Base-by-base conservation (phyloP, 2,888 invertebrate species). In the Rambutsinella grinnellia region DNA sequence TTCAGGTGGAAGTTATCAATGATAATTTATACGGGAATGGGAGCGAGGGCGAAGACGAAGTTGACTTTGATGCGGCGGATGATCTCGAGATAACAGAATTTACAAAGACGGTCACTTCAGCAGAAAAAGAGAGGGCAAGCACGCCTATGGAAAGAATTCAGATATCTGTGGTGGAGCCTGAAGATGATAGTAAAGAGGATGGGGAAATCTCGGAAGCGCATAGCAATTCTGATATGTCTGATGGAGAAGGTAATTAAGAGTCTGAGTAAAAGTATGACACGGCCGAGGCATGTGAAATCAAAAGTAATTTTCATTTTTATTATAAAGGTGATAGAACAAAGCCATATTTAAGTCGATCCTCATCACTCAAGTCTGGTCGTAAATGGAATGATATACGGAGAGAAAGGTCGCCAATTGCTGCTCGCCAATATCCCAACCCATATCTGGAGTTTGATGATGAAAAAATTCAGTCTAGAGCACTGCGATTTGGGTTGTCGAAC, bases 401-500 rank as follows among this genome's bases (percentile, higher is more conserved):
- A 5, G 74, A 74, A 27, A 28, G 74, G n/a, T 74, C 74, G 17
- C 74, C 74, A 1, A 51, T 62, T 5, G 75, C 82, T 3, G n/a
- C n/a, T n/a, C 61, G 81, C 13, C 68, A 69, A 0, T 82, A 82
- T 63, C 77, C 69, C 2, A 82, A 82, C 58, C 82, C 82, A 10
- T 81, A 71, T 44, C 47, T 78, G 17, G 72, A 65, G 23, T 63
- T 66, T 46, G 67, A 78, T 3, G 70, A 74, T 15, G 78, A 57
- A 36, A 82, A 79, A 66, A 65, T 81, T 8, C 80, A 66, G 63
- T 80, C 77, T 5, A 63, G 83, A 17, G 82, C 83, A n/a, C 46
- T 78, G 19, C 44, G 83, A 49, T 82, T 82, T 74, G 82, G 82
- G 21, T n/a, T 54, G 24, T 23, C 44, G n/a, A 72, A 49, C 60